These are phyloP conservation scores for Leuctra nigra DNA, from an alignment of 2,888 invertebrate genomes.

Conservation along the genomic window DNA sequence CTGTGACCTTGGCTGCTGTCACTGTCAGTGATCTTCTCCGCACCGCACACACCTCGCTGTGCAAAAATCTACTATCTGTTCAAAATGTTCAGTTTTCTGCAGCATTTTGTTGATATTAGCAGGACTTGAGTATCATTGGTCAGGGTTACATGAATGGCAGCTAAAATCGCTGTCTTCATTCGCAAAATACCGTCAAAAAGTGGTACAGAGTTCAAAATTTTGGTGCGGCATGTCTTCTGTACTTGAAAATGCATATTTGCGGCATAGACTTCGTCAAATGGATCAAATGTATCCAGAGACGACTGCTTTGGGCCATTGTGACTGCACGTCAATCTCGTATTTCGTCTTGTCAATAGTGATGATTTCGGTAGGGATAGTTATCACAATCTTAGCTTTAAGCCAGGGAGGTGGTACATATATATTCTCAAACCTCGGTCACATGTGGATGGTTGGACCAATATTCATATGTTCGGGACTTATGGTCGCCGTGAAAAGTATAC, in stretches of 20 bases:
- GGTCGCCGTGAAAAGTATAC: constrained; percentile 60
- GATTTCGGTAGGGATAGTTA: constrained; percentile 56
- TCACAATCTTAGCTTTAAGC: constrained; percentile 56
- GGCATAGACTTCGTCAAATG: constrained; percentile 31
- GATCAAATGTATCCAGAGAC: constrained; percentile 31
- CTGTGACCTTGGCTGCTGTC: no score
- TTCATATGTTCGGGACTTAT: constrained; percentile 61
- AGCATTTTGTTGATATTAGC: no score
- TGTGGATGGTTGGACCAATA: constrained; percentile 62
- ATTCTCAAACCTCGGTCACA: constrained; percentile 52
- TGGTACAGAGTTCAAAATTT: not conserved
- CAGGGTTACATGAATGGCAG: no score
- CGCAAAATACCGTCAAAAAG: no score
- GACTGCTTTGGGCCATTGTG: constrained; percentile 53
- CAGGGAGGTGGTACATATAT: constrained; percentile 50
- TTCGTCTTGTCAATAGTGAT: constrained; percentile 55
- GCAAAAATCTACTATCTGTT: no score
- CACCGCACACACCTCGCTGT: no score
- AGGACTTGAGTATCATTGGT: no score
- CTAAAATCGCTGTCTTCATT: no score
- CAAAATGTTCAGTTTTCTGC: no score
- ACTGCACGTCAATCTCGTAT: constrained; percentile 59
- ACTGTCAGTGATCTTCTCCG: no score
- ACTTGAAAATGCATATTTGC: constrained; percentile 30
- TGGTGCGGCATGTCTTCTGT: constrained; percentile 27